Base-by-base conservation (phyloP, 2,797 vertebrate genomes). In the Ceyx erithaca region DNA sequence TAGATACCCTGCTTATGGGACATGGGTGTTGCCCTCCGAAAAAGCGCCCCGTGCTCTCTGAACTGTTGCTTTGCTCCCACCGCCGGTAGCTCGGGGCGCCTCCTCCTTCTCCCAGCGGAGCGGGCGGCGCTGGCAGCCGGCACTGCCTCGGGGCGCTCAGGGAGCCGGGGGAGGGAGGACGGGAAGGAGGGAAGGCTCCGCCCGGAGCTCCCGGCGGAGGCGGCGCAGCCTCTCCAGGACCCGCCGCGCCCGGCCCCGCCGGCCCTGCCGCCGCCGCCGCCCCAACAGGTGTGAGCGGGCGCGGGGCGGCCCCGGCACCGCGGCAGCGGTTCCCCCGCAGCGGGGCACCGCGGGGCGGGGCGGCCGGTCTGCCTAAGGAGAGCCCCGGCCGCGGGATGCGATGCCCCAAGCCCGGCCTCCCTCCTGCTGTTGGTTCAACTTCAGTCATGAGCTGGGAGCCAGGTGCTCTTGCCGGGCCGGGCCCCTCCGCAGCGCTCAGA, bases 1-100 rank as follows among this genome's bases (percentile, higher is more conserved):
- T 58, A 49, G 57, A 69, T 96, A 96, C 96, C 96, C 93, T 91
- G 96, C 58, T 95, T 95, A 58, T 95, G 94, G 89, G 95, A 96
- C 96, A 97, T 97, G 93, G 45, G 92, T 41, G 84, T 14, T 19
- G 86, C 95, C 91, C 82, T 92, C 82, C 83, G 68, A 62, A 66
- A 66, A 84, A 13, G 78, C 79, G 43, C 70, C 68, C 93, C 12
- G 63, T 6, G 90, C 90, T 75, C 90, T 75, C 92, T 31, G 63
- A 55, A 87, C 90, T 76, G 85, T 41, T 14, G 80, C 93, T 76
- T 40, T 16, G 77, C 80, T 82, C 41, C 61, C 73, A 21, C 57
- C 64, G 57, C 89, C 87, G 51, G 80, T 1, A 25, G 87, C 90
- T 87, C 83, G 14, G 78, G 78, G 69, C 69, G 46, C 93, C 85